These are phyloP conservation scores for Eulithis testata DNA, from an alignment of 2,888 invertebrate genomes.

Conservation along the genomic window DNA sequence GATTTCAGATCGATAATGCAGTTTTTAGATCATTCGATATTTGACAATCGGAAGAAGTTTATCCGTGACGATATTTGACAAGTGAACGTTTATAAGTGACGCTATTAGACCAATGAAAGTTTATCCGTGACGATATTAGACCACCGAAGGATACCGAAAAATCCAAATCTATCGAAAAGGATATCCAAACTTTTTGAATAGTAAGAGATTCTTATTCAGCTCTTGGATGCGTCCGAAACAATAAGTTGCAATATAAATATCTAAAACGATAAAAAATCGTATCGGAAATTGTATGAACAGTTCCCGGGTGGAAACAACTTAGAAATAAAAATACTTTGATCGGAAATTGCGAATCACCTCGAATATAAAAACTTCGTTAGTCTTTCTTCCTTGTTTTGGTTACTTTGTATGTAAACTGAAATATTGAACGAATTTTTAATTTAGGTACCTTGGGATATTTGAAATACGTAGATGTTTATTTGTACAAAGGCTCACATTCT, in stretches of 20 bases:
- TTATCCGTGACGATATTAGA: slow-evolving; percentile 1
- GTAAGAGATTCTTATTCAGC: no score
- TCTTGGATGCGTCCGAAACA: no score
- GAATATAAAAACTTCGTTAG: slow-evolving; percentile 23
- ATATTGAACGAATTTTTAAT: slow-evolving; percentile 13
- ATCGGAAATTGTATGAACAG: slow-evolving; percentile 1
- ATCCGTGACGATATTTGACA: no score
- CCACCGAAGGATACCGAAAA: no score
- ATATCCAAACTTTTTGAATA: no score
- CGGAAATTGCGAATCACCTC: slow-evolving; percentile 26
- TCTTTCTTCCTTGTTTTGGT: slow-evolving; percentile 21
- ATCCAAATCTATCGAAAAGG: no score
- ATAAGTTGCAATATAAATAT: no score
- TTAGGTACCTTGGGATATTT: background rate
- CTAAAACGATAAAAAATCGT: background rate
- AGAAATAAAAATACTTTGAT: slow-evolving; percentile 15
- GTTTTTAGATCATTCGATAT: slow-evolving; percentile 7
- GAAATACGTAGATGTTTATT: background rate
- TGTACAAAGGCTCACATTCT: no score
- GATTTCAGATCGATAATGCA: slow-evolving; percentile 39
- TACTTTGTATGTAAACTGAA: slow-evolving; percentile 12
- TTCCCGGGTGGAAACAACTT: slow-evolving; percentile 2
- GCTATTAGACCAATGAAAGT: no score
- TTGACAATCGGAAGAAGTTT: no score
- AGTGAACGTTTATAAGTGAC: no score